Evolutionary conservation across 2,888 invertebrate species (phyloP).

Genomic region (Callyntrura guangdongensis): DNA sequence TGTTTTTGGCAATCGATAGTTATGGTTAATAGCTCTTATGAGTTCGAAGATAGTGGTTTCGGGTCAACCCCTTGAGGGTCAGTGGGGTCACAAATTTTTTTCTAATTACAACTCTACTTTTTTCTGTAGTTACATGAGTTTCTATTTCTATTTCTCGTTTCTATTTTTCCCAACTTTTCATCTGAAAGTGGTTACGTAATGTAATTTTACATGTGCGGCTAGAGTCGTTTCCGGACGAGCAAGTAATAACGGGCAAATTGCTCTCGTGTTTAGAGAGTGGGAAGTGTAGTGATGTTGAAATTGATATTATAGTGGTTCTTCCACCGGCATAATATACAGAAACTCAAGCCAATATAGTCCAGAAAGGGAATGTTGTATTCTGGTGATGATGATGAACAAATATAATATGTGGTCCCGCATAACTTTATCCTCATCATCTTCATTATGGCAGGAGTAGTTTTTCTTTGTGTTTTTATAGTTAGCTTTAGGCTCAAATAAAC

Average conservation of each 20-base stretch:
- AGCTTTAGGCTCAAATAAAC: constrained; percentile 14
- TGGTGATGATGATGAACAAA: constrained; percentile 34
- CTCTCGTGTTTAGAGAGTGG: constrained; percentile 41
- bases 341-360: background rate
- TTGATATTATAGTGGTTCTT: constrained; percentile 32
- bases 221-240: constrained; percentile 43
- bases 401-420: constrained; percentile 24
- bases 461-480: constrained; percentile 23
- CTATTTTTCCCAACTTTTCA: background rate
- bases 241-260: constrained; percentile 60
- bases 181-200: background rate
- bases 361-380: no score
- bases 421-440: constrained; percentile 5
- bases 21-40: no score
- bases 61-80: no score
- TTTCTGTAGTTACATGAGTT: no score
- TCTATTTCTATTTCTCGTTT: background rate
- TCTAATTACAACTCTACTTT: no score
- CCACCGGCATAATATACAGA: background rate
- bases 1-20: no score
- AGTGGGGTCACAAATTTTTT: no score
- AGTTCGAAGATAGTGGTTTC: no score
- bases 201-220: constrained; percentile 43
- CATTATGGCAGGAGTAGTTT: constrained; percentile 35
- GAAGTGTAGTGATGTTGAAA: constrained; percentile 4